Evolutionary conservation across 2,113 vertebrate species (phyloP).

Genomic region (Pseudorhombus dupliciocellatus): DNA sequence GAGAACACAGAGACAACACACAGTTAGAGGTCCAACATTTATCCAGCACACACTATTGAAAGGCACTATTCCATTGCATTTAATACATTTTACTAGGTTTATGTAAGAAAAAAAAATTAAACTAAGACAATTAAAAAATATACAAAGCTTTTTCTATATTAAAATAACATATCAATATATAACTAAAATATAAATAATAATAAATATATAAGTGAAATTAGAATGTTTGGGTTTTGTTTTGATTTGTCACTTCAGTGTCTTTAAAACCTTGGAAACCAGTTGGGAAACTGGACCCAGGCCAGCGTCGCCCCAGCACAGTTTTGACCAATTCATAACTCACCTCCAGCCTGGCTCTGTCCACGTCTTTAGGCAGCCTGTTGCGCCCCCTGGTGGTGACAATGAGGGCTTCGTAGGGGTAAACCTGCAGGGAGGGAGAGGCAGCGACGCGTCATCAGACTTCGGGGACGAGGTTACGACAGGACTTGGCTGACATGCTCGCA

Average conservation of each 20-base stretch:
- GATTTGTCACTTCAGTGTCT: neutral
- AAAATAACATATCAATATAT: too few species aligned
- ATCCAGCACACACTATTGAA: too few species aligned
- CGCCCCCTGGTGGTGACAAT: constrained; percentile 96
- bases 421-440: constrained; percentile 72
- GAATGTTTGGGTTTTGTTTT: neutral
- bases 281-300: neutral
- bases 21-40: neutral
- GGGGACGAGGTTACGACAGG: neutral
- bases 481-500: neutral
- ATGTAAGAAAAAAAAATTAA: too few species aligned
- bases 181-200: neutral
- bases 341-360: constrained; percentile 94
- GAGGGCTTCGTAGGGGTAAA: constrained; percentile 94
- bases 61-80: too few species aligned
- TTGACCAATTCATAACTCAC: constrained; percentile 71
- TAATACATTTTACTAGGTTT: too few species aligned
- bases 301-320: neutral
- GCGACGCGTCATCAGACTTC: neutral
- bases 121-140: too few species aligned
- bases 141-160: too few species aligned
- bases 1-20: constrained; percentile 19
- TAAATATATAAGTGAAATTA: too few species aligned
- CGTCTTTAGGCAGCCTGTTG: constrained; percentile 93
- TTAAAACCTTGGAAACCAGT: neutral